Conservation (phyloP, 2,888 invertebrate genomes). For the Philhelius pedissequus region DNA sequence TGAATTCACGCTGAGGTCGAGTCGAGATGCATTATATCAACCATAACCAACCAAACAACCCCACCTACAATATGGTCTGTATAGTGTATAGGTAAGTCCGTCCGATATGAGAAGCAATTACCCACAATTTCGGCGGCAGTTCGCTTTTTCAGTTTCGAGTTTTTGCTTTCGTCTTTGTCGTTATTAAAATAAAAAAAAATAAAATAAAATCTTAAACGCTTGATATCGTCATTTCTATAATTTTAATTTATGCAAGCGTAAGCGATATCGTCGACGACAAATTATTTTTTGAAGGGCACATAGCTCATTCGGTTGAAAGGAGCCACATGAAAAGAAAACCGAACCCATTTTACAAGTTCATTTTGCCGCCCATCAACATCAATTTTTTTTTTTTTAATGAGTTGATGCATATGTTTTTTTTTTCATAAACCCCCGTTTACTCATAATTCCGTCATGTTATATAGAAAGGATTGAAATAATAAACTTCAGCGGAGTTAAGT, state of each 20-base stretch:
- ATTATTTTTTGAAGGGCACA: constrained; percentile 60
- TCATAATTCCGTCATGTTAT: too few species aligned
- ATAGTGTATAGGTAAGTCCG: too few species aligned
- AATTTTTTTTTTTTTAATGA: background rate
- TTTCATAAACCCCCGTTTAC: background rate
- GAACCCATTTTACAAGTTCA: constrained; percentile 50
- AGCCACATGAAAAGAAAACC: constrained; percentile 16
- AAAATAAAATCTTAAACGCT: constrained; percentile 48
- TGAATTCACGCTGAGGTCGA: constrained; percentile 28
- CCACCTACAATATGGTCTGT: background rate
- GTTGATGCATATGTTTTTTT: constrained; percentile 19
- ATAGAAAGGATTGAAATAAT: background rate
- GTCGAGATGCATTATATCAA: background rate
- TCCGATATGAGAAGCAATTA: constrained; percentile 19
- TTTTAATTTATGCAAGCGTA: constrained; percentile 53
- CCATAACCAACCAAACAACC: background rate
- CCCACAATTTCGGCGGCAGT: background rate
- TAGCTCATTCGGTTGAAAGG: constrained; percentile 20
- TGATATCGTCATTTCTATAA: constrained; percentile 53
- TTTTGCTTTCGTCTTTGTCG: constrained; percentile 19
- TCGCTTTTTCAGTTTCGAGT: background rate
- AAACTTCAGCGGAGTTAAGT: background rate
- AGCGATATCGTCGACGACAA: constrained; percentile 54
- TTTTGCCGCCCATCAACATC: background rate
- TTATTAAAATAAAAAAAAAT: constrained; percentile 22